Base-by-base conservation (phyloP, 2,797 vertebrate species). In the Acropternis orthonyx region DNA sequence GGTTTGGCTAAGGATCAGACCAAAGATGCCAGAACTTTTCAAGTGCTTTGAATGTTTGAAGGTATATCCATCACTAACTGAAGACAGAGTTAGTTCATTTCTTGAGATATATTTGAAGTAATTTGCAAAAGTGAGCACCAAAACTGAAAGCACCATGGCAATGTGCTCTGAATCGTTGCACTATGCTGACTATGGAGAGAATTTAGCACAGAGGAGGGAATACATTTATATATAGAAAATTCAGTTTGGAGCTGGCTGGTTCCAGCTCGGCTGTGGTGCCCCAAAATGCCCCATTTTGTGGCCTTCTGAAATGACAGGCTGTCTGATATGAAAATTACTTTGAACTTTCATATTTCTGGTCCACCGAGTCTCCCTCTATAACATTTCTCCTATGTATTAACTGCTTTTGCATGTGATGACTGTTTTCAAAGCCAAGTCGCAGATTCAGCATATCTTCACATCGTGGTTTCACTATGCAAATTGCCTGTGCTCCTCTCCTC, bases 1-100 rank as follows among this genome's bases (percentile, higher is more conserved):
- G 73, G 44, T 69, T 44, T 88, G 75, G 76, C 77, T 62, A 89
- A 91, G 72, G 66, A 92, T 89, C 67, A 85, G 79, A 89, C 83
- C 41, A 85, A 82, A 95, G 76, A 44, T 51, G 90, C 27, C 43
- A 72, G 76, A 82, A 91, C 79, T 85, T 86, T 78, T 46, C 41
- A 59, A 84, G 88, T 69, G 52, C 52, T 85, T 72, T 86, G 55
- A 81, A 76, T 75, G 71, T 88, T 94, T 95, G 54, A 73, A 92
- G 58, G 73, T 56, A 73, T 52, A 89, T 89, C 76, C 55, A 78
- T 91, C 51, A 73, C 51, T 73, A 78, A 66, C 73, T 46, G 75
- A 92, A 95, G 86, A 74, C 81, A 92, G 69, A 44, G 62, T 49
- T 77, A 27, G 46, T 94, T 95, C 3, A 0, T 78, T 95, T 86